Base-by-base conservation (phyloP, 2,888 invertebrate genomes). In the Pedicia rivosa region DNA sequence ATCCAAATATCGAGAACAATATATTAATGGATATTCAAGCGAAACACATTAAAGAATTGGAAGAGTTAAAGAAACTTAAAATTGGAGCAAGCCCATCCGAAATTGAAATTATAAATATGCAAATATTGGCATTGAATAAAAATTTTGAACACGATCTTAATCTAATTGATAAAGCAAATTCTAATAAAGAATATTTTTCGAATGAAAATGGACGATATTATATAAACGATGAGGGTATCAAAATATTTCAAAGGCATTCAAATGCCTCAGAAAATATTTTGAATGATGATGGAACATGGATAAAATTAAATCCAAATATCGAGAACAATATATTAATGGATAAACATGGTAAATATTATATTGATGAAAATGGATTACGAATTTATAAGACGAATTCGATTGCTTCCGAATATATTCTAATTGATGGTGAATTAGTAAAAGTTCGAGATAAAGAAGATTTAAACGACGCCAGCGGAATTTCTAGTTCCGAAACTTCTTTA, bases 81-180 rank as follows among this genome's bases (percentile, higher is more conserved):
- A 25, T 35, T 16, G 35, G 35, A 9, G 35, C 35, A 10, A 26
- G 16, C 4, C 16, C 35, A n/a, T 35, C 35, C 2, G 35, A 25
- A 25, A n/a, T 35, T 17, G 10, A 26, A 32, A 22, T 32, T 13
- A 20, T 20, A 7, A 12, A 22, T 3, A 20, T 6, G 8, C 20
- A 8, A 20, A 20, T 6, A 20, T 20, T 20, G 20, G 5, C 5
- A 6, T 20, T 20, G 5, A 8, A 20, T 20, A 8, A 20, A 5
- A 8, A 20, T 20, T 5, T 5, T 6, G 20, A 20, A 20, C 8
- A 20, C 8, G 5, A 20, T 20, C 5, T 20, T 6, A 8, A 20
- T 20, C 5, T 8, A 20, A 6, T 8, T 20, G 20, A 8, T 20
- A 8, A 20, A 8, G 8, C 5, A 20, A 8, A 6, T 5, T 20